Evolutionary conservation across 2,113 vertebrate genomes (phyloP), one percentile per base, ranked within the genome.

Genomic region (Perognathus longimembris): DNA sequence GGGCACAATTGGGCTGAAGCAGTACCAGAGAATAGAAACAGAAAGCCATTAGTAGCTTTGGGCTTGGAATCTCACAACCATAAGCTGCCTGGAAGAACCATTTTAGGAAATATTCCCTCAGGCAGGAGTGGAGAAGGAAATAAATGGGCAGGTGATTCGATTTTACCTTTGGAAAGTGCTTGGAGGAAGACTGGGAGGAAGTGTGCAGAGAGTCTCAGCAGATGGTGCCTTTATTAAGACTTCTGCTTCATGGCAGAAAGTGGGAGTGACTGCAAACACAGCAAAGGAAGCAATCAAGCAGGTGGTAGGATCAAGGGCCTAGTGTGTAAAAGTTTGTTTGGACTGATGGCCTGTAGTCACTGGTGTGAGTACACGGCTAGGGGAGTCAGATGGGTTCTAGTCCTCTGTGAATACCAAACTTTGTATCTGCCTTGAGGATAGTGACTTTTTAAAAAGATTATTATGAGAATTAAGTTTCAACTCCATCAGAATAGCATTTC

Each of bases 361-460:
- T 50, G 7, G 3, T 15, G 4, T 42, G 24, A 22, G 59, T 21
- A 42, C 15, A 6, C 85, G 34, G 2, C n/a, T 17, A 7, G 63
- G 26, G 69, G 15, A 21, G 61, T 32, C 20, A 50, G 0, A 66
- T 32, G 10, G 34, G 7, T 6, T 11, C 71, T 75, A 5, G 18
- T 78, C 63, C 26, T 96, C 34, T 82, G 26, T 89, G 50, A 93
- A 34, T 32, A 66, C 86, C 18, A 40, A 64, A 90, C 28, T 75
- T 79, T 20, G 11, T 73, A 34, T 89, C 9, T 81, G 40, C 24
- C 7, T 73, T 63, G 5, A 26, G 73, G 34, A 90, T 93, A 21
- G 20, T 73, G 73, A 85, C 17, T 12, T 54, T 54, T 54, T 54
- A 54, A 54, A 54, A 54, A 45, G 2, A 93, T 83, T 71, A 24